Percentiles rank a stretch among this genome's conserved stretches.
Conservation (phyloP, 2,113 vertebrate species). For the Orycteropus afer region DNA sequence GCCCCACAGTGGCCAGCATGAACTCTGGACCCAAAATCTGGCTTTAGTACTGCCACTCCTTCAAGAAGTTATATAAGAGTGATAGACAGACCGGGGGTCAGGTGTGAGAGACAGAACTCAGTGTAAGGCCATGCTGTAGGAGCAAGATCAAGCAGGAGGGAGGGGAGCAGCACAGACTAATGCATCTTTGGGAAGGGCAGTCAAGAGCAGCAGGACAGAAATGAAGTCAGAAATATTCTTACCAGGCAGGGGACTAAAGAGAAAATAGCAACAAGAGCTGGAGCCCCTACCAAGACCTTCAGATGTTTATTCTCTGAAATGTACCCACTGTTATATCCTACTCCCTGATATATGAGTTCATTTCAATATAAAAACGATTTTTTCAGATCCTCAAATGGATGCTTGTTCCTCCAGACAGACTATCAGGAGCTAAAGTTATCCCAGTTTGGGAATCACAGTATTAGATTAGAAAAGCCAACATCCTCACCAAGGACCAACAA, state of each 20-base stretch:
- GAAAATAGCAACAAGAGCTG: neutral
- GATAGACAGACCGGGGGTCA: neutral
- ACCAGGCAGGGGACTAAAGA: neutral
- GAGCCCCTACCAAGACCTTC: neutral
- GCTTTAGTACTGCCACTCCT: neutral
- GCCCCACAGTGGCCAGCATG: neutral
- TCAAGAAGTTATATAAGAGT: neutral
- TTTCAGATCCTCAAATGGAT: neutral
- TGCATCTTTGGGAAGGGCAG: neutral
- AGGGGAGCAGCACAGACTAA: neutral
- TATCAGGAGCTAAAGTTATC: neutral
- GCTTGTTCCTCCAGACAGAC: neutral
- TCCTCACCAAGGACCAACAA: neutral
- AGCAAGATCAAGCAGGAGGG: rapidly evolving
- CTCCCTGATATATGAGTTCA: neutral
- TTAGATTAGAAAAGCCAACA: neutral
- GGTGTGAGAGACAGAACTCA: neutral
- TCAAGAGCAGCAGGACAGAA: neutral
- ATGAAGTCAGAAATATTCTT: neutral
- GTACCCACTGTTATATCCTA: neutral
- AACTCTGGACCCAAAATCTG: neutral
- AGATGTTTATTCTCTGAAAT: neutral
- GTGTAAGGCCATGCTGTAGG: neutral
- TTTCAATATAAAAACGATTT: constrained; percentile 7
- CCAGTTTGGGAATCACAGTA: neutral